Base-by-base conservation (phyloP, 2,888 invertebrate genomes). In the Baccha elongata region DNA sequence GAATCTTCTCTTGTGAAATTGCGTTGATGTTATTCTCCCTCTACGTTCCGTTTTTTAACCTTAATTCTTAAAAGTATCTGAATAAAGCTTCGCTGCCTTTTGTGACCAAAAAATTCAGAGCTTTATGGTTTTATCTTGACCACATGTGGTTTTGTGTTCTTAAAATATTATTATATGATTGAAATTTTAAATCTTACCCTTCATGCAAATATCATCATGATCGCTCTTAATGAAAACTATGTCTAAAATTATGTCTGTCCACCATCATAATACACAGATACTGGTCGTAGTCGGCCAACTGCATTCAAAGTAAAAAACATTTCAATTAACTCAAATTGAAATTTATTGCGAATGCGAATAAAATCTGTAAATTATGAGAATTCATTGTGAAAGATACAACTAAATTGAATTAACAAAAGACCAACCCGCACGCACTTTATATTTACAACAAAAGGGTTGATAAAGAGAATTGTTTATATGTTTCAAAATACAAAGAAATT, bases 241-340 rank as follows among this genome's bases (percentile, higher is more conserved):
- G n/a, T 3, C n/a, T 13, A 8, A 44, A 23, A 4, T 15, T 26
- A 13, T 15, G 29, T 50, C 13, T 26, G 7, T 5, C 3, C 52
- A 29, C 17, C 26, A 3, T 52, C 7, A 52, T 32, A 37, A n/a
- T n/a, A 13, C 26, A 44, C 15, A 5, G 15, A 64, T 53, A 55
- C 53, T 69, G 55, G 44, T 65, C 58, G 40, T 15, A 46, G 26
- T 13, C 74, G 37, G 68, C 5, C 32, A 37, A 79, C 11, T 35
- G 42, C 26, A 64, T 62, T 69, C 60, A 42, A 69, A 46, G 21
- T 53, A 58, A n/a, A n/a, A n/a, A 35, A 55, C 48, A 37, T 48
- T 35, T 42, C 60, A 80, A 64, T 69, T 53, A 69, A 64, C 48
- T 80, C 50, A 42, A 80, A 80, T 80, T 80, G 74, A 80, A 80